Percentiles rank a stretch among this genome's conserved stretches.
These are phyloP conservation scores for Enteromius trimaculatus DNA, from an alignment of 2,797 vertebrate species.

Conservation along the genomic window DNA sequence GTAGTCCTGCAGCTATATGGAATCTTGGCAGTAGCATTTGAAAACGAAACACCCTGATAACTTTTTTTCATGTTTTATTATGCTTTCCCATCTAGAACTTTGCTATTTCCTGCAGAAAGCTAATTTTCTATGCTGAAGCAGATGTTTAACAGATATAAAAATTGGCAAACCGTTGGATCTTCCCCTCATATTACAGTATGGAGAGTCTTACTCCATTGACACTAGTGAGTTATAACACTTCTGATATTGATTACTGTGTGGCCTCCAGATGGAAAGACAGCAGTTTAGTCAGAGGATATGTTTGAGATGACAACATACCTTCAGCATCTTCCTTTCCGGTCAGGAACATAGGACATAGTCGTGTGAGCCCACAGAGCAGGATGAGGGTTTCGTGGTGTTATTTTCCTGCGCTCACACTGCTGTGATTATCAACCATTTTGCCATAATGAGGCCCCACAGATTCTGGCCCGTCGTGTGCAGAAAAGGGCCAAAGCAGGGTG, in stretches of 20 bases:
- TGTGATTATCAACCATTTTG: constrained; percentile 55
- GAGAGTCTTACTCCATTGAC: constrained; percentile 22
- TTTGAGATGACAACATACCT: constrained; percentile 8
- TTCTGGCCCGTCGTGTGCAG: constrained; percentile 43
- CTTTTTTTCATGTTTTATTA: constrained; percentile 30
- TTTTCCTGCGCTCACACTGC: constrained; percentile 40
- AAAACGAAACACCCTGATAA: constrained; percentile 39
- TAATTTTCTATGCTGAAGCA: constrained; percentile 30
- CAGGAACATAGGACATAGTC: constrained; percentile 29
- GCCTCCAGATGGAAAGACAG: constrained; percentile 23
- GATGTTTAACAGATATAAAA: constrained; percentile 50
- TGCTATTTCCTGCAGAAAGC: constrained; percentile 12
- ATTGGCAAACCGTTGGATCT: constrained; percentile 9
- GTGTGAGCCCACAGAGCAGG: constrained; percentile 17
- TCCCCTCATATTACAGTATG: constrained; percentile 20
- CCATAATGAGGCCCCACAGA: constrained; percentile 59
- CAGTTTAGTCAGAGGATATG: background rate
- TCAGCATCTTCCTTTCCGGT: background rate
- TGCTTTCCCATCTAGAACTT: background rate
- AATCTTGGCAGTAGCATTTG: constrained; percentile 30
- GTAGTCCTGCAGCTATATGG: constrained; percentile 20
- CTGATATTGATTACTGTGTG: constrained; percentile 19
- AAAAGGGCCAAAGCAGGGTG: constrained; percentile 46
- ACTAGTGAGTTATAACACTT: background rate
- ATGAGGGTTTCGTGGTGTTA: constrained; percentile 46